Base-by-base conservation (phyloP, 2,113 vertebrate genomes). In the Taurulus bubalis region DNA sequence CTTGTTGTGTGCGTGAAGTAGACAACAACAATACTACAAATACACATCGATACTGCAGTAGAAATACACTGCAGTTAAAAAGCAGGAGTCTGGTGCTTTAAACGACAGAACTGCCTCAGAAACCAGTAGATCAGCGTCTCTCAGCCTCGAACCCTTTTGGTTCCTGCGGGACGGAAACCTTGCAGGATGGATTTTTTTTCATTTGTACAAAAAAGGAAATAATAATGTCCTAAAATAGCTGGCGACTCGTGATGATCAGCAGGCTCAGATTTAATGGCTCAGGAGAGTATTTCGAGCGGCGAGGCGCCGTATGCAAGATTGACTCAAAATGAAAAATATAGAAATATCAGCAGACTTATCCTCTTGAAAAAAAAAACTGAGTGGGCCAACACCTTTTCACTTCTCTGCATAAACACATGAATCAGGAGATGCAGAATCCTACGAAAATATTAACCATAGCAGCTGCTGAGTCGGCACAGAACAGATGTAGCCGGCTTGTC, bases 391-490 rank as follows among this genome's bases (percentile, higher is more conserved):
- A 51, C 15, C 9, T 55, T 26, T 20, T 32, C 15, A 10, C 38
- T 3, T 49, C 22, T 51, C 34, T 70, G 67, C 32, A 63, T 63
- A 32, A 51, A 78, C 60, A 30, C 42, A 53, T 30, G 42, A 64
- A 55, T 64, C 45, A 63, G 24, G 53, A 53, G 34, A 53, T 8
- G 9, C 8, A 59, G 38, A 36, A 22, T 28, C n/a, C 30, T 51
- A 40, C 32, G 38, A 49, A 58, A 63, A 63, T 62, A 71, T 63
- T 24, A 30, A 53, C 32, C 30, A 4, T 1, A 36, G 8, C 77
- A 55, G 77, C 67, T 79, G 76, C 42, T 38, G 32, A 62, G 30
- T n/a, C 66, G 66, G 51, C 32, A 8, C 20, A n/a, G 66, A 78
- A 6, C 75, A 78, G 76, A 62, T 53, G 66, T 30, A 62, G n/a